Percentiles rank a stretch among this genome's conserved stretches.
Conservation (phyloP, 2,113 vertebrate genomes). For the Ancistrus triradiatus region DNA sequence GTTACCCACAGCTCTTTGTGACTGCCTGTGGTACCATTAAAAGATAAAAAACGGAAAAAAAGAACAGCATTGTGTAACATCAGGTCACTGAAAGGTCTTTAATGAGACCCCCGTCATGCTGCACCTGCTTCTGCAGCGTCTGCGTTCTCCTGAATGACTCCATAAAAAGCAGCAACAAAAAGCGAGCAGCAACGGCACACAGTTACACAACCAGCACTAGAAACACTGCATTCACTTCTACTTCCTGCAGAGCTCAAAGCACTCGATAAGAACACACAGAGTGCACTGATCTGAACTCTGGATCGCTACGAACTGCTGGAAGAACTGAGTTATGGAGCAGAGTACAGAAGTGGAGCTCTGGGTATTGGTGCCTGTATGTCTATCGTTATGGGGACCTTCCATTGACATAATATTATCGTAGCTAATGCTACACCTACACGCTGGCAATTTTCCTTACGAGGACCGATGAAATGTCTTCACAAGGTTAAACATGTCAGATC, state of each 20-base stretch:
- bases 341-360: background rate
- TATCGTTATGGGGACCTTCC: no score
- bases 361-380: no score
- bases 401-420: no score
- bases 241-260: conserved; percentile 1
- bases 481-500: no score
- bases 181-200: background rate
- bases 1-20: no score
- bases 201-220: background rate
- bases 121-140: background rate
- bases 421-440: no score
- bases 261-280: background rate
- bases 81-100: background rate
- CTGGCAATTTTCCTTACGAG: no score
- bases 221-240: background rate
- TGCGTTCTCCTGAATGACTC: background rate
- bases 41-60: no score
- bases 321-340: background rate
- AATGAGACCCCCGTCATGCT: background rate
- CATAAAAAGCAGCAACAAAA: background rate
- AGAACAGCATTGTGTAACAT: background rate
- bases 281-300: background rate
- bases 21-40: no score
- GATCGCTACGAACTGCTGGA: background rate
- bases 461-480: no score